phyloP scores from a whole-genome alignment of 2,888 invertebrate species.

The Hoplodrina blanda region DNA sequence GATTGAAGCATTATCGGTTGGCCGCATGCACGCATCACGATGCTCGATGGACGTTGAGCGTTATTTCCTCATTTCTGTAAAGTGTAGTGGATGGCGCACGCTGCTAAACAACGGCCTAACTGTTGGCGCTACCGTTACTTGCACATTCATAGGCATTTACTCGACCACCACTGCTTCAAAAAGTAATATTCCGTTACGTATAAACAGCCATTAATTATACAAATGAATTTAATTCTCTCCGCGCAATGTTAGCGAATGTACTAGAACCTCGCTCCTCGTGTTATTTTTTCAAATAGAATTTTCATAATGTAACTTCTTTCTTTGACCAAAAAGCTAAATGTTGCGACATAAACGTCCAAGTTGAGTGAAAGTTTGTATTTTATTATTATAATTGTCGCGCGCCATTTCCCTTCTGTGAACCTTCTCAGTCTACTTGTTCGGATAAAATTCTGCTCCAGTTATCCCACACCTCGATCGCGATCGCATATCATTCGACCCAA shows the following conservation, averaged over 20 bases:
- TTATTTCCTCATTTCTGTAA: conserved; percentile 80
- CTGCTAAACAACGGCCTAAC: conserved; percentile 74
- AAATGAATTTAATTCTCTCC: conserved; percentile 48
- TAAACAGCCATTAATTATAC: conserved; percentile 57
- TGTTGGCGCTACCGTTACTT: conserved; percentile 76
- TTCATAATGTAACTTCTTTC: conserved; percentile 36
- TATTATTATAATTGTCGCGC: conserved; percentile 76
- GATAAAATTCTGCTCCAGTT: conserved; percentile 86
- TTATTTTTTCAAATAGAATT: conserved; percentile 43
- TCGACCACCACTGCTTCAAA: conserved; percentile 45
- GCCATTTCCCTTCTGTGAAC: conserved; percentile 80
- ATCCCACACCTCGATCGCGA: conserved; percentile 79
- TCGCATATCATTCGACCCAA: conserved; percentile 86
- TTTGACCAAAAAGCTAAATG: conserved; percentile 40
- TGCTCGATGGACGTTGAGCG: conserved; percentile 59
- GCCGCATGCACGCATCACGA: conserved; percentile 65
- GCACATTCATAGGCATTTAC: conserved; percentile 61
- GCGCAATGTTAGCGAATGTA: conserved; percentile 25
- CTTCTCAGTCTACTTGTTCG: conserved; percentile 86
- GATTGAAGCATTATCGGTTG: conserved; percentile 63
- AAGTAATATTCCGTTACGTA: conserved; percentile 58
- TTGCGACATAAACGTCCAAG: conserved; percentile 57
- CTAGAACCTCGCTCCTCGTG: conserved; percentile 7
- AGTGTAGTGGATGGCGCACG: conserved; percentile 68
- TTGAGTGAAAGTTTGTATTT: conserved; percentile 76